Evolutionary conservation across 1,140 invertebrate species (phyloP), one percentile per base, ranked within the genome.

Genomic region (Euura lappo): DNA sequence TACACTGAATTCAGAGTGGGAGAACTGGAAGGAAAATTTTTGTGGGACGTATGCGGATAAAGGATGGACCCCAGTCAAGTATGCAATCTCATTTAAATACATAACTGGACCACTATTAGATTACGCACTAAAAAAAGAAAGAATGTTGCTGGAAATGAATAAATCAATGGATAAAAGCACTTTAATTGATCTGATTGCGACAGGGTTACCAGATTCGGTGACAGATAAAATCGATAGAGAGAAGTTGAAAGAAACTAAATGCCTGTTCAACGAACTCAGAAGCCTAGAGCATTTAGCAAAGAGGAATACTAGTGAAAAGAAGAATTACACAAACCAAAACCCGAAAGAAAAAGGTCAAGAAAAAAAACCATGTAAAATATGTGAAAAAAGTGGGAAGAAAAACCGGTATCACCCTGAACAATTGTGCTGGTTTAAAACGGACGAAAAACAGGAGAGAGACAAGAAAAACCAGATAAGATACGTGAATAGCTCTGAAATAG

Each of bases 41-140:
- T 72, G 71, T 68, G 75, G 73, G 28, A 73, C 75, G 10, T 78
- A 67, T 72, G 75, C 64, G n/a, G 67, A 75, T 47, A 74, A 72
- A 71, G 72, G 73, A 5, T 79, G 72, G 75, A 69, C 45, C 11
- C 64, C 66, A 65, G 65, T 76, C 2, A 72, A 6, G 5, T 76
- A 78, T 67, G 75, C 75, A 60, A 2, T 76, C 2, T 45, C 43
- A 8, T 79, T 72, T 65, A 79, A 72, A 75, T 76, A 76, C 66
- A 51, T 67, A 69, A 46, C 65, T 28, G 78, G 78, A 2, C 75
- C 76, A 42, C 69, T 79, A 42, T 8, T 78, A 4, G 76, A 77
- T 45, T 77, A 79, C 66, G 78, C 76, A 2, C 11, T 76, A 65
- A 78, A 69, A 69, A 79, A 78, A 79, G 76, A 75, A 72, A 74